Base-by-base conservation (phyloP, 37 sponge, comb jelly and placozoan genomes). In the Hexactinellida sp. region DNA sequence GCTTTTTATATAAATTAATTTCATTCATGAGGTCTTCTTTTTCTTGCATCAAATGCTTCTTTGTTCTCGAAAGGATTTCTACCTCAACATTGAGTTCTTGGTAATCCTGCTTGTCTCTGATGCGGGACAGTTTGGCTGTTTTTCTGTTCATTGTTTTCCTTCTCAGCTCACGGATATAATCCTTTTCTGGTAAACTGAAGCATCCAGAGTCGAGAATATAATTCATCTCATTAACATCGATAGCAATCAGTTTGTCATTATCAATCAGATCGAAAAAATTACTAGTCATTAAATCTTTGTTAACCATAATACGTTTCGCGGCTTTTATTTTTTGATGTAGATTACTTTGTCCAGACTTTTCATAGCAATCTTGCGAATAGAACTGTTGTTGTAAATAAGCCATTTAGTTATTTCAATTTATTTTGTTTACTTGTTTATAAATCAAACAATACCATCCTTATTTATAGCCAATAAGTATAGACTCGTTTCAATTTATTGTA, bases 81-180 rank as follows among this genome's bases (percentile, higher is more conserved):
- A 63, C 76, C 3, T 63, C 76, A 21, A 5, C 76, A 28, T n/a
- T 63, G 1, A 63, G 13, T 25, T 63, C 76, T 25, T n/a, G 76
- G 13, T 63, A 63, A 21, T 63, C 76, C 5, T 63, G 21, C 34
- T 63, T 63, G 34, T 63, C 76, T 63, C 30, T 63, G 76, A 63
- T 63, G 3, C 76, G 21, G 3, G 76, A 63, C 76, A 63, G 3
- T 63, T 63, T 63, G 5, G 76, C 76, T 63, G 76, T 63, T 63
- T 63, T 63, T 28, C 76, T 63, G 76, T 63, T 63, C 76, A 63
- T 63, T n/a, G 76, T 63, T n/a, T 63, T 63, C 30, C 76, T 63
- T n/a, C 76, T 63, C 5, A 63, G 34, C 30, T 63, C 76, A 7
- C 76, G 76, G 13, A 63, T 63, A 63, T 63, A 63, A 63, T 63